phyloP scores from a whole-genome alignment of 2,113 vertebrate species.

The Lathamus discolor region DNA sequence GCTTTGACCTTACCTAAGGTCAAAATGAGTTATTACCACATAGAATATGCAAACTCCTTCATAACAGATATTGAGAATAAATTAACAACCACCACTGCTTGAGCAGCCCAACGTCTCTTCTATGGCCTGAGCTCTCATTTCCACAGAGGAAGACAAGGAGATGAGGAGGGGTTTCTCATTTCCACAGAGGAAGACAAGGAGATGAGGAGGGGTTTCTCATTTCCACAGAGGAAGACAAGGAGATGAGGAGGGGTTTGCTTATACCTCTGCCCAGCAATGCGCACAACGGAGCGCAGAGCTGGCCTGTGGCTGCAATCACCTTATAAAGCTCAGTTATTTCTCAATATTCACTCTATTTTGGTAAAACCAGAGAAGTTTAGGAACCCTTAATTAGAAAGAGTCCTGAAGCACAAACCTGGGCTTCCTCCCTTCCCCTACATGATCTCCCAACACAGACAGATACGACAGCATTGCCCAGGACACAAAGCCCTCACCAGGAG shows the following conservation, averaged over 20 bases:
- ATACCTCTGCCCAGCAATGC: neutral
- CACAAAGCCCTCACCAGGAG: accelerated
- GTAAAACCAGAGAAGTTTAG: neutral
- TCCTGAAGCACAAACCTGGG: neutral
- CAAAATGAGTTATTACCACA: neutral
- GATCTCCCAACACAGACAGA: neutral
- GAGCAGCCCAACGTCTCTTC: neutral
- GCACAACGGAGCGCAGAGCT: neutral
- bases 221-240: accelerated
- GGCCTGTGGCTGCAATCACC: neutral
- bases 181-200: accelerated
- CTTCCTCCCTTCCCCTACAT: neutral
- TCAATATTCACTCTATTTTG: neutral
- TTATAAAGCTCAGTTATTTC: neutral
- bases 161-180: neutral
- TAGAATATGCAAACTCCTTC: neutral
- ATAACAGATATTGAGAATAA: neutral
- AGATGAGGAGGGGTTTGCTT: neutral
- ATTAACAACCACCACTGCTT: neutral
- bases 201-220: too few species aligned
- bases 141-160: accelerated
- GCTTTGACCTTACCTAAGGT: neutral
- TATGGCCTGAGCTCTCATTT: neutral
- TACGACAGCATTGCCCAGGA: neutral
- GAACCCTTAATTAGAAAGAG: neutral